Base-by-base conservation (phyloP, 2,113 vertebrate genomes). In the Gadus macrocephalus region DNA sequence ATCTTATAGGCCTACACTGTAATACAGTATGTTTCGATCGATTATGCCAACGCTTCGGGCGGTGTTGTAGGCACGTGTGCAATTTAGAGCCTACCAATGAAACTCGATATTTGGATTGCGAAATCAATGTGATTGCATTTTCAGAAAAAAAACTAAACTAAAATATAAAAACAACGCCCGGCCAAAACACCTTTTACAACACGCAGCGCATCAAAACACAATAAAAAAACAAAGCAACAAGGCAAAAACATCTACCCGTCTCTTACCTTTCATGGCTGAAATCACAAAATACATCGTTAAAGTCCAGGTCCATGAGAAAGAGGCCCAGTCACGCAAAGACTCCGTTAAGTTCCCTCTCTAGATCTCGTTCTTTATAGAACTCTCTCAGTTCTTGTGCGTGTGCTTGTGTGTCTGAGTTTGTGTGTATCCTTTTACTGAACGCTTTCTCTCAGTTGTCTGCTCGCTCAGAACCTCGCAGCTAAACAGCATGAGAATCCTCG, bases 201-300 rank as follows among this genome's bases (percentile, higher is more conserved):
- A 35, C 31, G 31, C 31, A 35, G 31, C 31, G 20, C 22, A 56
- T 60, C 2, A 65, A 65, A 14, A 14, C 66, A 19, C 20, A 14
- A 61, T 59, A 66, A 61, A 66, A 22, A 53, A 25, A 69, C 22
- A 67, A 53, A 28, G 65, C 60, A 56, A 68, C 35, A 55, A 27
- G 4, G 65, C 59, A 64, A 22, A 11, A 22, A 56, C 70, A 71
- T 59, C 25, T 59, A 9, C 16, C 49, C 19, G 31, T 61, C 8
- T 56, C 88, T 87, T 90, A 95, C 94, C 94, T 94, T 95, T 95
- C 94, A 95, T 95, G 86, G 93, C 93, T 89, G 94, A 92, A 87
- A 94, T 93, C 86, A 93, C 92, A 92, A 94, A 91, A 91, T 94
- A 95, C 94, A 95, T 95, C 88, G 86, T 95, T 92, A 86, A 78